These are phyloP conservation scores for Cyclura pinguis DNA, from an alignment of 2,797 vertebrate species.

Conservation along the genomic window DNA sequence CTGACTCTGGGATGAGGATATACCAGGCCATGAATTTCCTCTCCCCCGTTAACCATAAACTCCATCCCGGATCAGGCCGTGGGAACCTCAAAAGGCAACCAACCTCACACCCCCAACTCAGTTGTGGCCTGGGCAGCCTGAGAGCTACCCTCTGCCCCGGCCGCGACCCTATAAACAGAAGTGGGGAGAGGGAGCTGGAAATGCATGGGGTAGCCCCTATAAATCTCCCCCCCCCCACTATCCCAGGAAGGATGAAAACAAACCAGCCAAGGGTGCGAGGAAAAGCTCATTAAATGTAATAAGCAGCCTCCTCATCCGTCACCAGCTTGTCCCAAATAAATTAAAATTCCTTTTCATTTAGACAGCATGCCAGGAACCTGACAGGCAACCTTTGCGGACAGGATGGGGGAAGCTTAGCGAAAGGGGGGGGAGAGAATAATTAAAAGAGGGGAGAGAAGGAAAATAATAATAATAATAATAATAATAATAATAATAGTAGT, in stretches of 20 bases:
- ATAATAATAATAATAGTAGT: too few species aligned
- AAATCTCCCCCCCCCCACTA: slow-evolving; percentile 67
- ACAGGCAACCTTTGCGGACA: slow-evolving; percentile 80
- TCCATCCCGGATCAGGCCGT: neutral
- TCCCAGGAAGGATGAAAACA: slow-evolving; percentile 76
- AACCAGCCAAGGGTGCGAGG: slow-evolving; percentile 72
- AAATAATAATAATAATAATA: too few species aligned
- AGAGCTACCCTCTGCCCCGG: slow-evolving; percentile 47
- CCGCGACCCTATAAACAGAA: slow-evolving; percentile 21
- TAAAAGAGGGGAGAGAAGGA: slow-evolving; percentile 42
- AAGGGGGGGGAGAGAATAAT: slow-evolving; percentile 39
- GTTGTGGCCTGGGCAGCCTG: slow-evolving; percentile 33
- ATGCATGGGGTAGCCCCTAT: slow-evolving; percentile 4
- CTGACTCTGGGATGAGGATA: neutral
- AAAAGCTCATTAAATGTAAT: slow-evolving; percentile 83
- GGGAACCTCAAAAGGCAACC: slow-evolving; percentile 23
- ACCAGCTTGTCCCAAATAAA: slow-evolving; percentile 87
- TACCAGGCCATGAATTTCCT: neutral
- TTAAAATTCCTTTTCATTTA: slow-evolving; percentile 87
- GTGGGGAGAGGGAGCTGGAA: slow-evolving; percentile 41
- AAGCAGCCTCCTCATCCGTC: slow-evolving; percentile 82
- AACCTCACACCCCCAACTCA: slow-evolving; percentile 29
- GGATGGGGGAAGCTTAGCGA: slow-evolving; percentile 69
- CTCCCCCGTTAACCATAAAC: neutral
- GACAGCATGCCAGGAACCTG: slow-evolving; percentile 80